Base-by-base conservation (phyloP, 2,797 vertebrate genomes). In the Vireo griseus region DNA sequence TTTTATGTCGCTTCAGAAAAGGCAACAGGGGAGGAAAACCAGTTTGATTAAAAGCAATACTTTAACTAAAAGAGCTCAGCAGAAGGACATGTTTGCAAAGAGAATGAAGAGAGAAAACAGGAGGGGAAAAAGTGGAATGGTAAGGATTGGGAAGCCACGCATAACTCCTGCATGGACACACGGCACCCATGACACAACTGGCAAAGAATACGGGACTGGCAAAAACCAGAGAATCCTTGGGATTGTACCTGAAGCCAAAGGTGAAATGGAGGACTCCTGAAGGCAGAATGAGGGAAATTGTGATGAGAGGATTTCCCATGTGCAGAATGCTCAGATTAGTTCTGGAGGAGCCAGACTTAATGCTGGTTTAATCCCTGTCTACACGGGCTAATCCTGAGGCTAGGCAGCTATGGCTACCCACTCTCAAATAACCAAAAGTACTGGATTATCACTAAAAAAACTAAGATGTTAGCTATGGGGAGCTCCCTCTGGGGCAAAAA, bases 81-180 rank as follows among this genome's bases (percentile, higher is more conserved):
- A 57, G 5, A 44, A 68, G 13, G 29, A 72, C 80, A 20, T 13
- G 13, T 44, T 68, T 50, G 28, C 25, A 42, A 37, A 12, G 31
- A 47, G 11, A 79, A 55, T 1, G 4, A 58, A 76, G 16, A 63
- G 4, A 59, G 28, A 37, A 63, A 82, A 59, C 4, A 4, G 9
- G 9, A 2, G 1, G 0, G 1, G 5, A 24, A 6, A n/a, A 16
- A 21, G 6, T 25, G 40, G 16, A 42, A 14, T 29, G 25, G 5
- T 6, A 68, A 52, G n/a, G 26, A 51, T 3, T 31, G 29, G 37
- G 31, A 87, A 61, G 16, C 3, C 9, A 25, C 31, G 59, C 0
- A 0, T 13, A 66, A 45, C 4, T 90, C 31, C 72, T 47, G 21
- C 22, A 58, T 0, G 17, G 52, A 48, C n/a, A 51, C 2, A 6